A percentile compares a stretch with the other conserved stretches of the same genome.
Evolutionary conservation across 2,797 vertebrate genomes (phyloP).

Genomic region (Pitangus sulphuratus): DNA sequence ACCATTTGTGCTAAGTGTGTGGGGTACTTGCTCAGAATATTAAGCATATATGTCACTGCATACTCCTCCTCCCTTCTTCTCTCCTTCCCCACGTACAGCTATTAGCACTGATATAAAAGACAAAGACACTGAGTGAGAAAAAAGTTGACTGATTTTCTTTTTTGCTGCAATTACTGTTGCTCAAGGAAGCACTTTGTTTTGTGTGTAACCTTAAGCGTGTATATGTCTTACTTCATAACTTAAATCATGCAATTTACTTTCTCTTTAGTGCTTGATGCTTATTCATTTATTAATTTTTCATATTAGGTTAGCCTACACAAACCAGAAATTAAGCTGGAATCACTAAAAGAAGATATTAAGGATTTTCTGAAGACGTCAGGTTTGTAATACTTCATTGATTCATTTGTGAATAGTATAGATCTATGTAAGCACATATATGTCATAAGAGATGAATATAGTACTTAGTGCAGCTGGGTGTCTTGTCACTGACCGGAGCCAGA

Average conservation of each 20-base stretch:
- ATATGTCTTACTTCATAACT: neutral
- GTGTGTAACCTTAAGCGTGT: neutral
- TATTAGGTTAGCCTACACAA: conserved; percentile 89
- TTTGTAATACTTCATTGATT: conserved; percentile 64
- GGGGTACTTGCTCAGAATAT: neutral
- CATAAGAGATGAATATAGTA: neutral
- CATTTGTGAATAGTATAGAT: neutral
- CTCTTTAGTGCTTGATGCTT: neutral
- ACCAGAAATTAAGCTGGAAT: conserved; percentile 91
- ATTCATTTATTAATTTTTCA: neutral
- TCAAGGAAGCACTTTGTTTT: neutral
- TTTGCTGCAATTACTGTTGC: neutral
- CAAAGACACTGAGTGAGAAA: neutral
- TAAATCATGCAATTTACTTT: neutral
- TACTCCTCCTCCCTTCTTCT: neutral
- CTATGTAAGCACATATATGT: neutral
- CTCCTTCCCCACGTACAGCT: neutral
- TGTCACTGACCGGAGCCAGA: neutral
- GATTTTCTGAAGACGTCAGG: conserved; percentile 91
- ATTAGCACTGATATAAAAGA: neutral
- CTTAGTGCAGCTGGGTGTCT: neutral
- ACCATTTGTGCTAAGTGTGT: neutral
- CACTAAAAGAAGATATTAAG: conserved; percentile 94
- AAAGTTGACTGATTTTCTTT: neutral
- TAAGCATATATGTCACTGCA: neutral